Percentiles rank a stretch among this genome's conserved stretches.
These are phyloP conservation scores for Oegoconia quadripuncta DNA, from an alignment of 2,888 invertebrate species.

Conservation along the genomic window DNA sequence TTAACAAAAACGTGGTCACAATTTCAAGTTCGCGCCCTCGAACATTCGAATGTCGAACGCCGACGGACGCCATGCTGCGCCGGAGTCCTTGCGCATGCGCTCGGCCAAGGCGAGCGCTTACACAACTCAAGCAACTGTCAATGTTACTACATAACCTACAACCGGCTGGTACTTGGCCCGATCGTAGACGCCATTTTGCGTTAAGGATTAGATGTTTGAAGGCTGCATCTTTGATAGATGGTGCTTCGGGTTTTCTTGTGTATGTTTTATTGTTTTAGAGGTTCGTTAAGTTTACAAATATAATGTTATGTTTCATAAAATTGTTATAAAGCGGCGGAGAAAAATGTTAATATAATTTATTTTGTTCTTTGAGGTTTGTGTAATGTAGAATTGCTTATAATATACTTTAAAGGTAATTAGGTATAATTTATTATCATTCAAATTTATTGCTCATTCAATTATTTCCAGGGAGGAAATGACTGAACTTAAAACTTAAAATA, in stretches of 20 bases:
- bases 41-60: constrained; percentile 29
- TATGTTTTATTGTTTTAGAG: neutral
- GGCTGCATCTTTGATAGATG: constrained; percentile 21
- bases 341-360: no score
- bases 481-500: no score
- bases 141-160: constrained; percentile 68
- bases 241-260: neutral
- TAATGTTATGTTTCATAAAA: no score
- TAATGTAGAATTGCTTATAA: no score
- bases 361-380: no score
- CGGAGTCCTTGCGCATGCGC: constrained; percentile 58
- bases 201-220: constrained; percentile 39
- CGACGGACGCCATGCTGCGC: constrained; percentile 25
- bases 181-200: constrained; percentile 46
- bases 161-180: constrained; percentile 2
- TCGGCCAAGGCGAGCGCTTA: constrained; percentile 60
- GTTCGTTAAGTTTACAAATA: no score
- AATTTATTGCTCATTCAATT: no score
- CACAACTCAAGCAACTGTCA: constrained; percentile 59
- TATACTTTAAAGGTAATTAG: no score
- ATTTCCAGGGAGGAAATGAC: no score
- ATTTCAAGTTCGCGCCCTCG: constrained; percentile 53
- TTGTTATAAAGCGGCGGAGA: no score
- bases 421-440: no score
- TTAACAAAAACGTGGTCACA: constrained; percentile 16